These are phyloP conservation scores for Xiphorhynchus elegans DNA, from an alignment of 2,113 vertebrate genomes.

Conservation along the genomic window DNA sequence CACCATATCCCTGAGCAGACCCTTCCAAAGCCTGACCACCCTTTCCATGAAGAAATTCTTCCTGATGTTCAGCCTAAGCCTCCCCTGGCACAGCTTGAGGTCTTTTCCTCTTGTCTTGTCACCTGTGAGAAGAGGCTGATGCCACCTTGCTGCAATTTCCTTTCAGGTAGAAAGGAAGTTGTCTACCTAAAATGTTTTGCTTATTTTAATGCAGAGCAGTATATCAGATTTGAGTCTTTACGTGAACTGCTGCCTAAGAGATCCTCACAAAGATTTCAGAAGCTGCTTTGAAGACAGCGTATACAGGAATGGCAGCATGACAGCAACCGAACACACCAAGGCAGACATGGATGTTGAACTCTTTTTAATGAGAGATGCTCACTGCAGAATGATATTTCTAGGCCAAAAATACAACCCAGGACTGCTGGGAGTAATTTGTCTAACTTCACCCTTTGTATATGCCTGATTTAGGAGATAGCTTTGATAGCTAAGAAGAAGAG, in stretches of 20 bases:
- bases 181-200: background rate
- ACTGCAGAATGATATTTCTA: background rate
- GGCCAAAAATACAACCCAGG: background rate
- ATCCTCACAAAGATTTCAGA: background rate
- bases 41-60: background rate
- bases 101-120: background rate
- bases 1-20: background rate
- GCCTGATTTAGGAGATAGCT: background rate
- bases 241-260: background rate
- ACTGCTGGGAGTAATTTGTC: background rate
- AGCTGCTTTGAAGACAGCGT: background rate
- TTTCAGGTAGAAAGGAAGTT: background rate
- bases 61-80: background rate
- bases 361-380: background rate
- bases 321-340: background rate
- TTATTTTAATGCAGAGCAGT: background rate
- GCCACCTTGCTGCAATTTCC: background rate
- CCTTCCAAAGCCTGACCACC: background rate
- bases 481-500: background rate
- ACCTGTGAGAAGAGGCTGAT: background rate
- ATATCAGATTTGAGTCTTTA: background rate
- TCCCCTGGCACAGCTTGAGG: background rate
- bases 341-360: background rate
- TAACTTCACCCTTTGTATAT: background rate
- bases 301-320: background rate